Percentiles rank a stretch among this genome's conserved stretches.
phyloP scores from a whole-genome alignment of 2,113 vertebrate genomes.

The Clupea harengus region DNA sequence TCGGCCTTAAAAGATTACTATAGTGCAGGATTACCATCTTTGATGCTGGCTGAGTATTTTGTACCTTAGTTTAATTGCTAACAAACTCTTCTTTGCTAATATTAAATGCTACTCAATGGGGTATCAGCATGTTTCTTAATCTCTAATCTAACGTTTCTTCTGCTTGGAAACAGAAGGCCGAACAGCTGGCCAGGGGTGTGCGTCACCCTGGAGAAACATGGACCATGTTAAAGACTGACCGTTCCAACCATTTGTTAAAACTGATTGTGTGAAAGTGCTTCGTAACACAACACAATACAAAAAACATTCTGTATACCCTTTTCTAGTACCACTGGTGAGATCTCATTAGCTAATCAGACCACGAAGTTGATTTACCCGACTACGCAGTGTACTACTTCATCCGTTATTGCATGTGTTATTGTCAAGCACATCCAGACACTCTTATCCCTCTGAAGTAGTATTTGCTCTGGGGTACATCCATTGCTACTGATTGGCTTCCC shows the following conservation, averaged over 20 bases:
- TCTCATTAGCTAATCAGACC: neutral
- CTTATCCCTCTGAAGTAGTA: neutral
- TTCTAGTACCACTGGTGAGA: neutral
- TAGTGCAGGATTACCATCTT: too few relatives aligned
- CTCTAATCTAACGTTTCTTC: neutral
- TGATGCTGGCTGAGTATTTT: neutral
- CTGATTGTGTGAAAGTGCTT: neutral
- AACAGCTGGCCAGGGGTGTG: neutral
- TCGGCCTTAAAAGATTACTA: too few relatives aligned
- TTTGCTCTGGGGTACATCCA: neutral
- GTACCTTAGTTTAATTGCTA: neutral
- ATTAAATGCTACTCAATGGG: too few relatives aligned
- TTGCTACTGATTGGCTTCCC: neutral
- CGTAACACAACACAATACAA: neutral
- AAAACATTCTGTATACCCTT: neutral
- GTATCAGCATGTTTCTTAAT: neutral
- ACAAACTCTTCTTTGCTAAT: too few relatives aligned
- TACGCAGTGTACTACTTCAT: neutral
- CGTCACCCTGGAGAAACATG: neutral
- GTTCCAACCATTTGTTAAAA: neutral
- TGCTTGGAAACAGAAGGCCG: neutral
- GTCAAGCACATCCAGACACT: neutral
- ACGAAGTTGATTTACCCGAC: neutral
- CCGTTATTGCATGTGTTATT: neutral
- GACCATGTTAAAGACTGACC: neutral